These are phyloP conservation scores for Leptinotarsa tumamoca DNA, from an alignment of 2,888 invertebrate species.

Conservation along the genomic window DNA sequence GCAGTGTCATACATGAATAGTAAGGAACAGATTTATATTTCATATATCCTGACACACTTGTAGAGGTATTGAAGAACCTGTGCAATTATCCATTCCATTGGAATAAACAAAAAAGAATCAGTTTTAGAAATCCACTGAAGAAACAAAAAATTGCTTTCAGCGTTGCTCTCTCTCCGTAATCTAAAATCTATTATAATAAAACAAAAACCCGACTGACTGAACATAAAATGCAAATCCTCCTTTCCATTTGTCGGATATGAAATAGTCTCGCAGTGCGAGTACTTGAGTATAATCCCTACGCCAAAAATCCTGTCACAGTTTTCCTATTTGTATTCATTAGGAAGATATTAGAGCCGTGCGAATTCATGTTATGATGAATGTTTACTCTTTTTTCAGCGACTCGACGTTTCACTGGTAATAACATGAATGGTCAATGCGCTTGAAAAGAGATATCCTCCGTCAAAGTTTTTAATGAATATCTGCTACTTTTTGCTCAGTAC, in stretches of 20 bases:
- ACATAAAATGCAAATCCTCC: neutral
- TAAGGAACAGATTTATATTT: too few species aligned
- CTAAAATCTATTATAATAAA: neutral
- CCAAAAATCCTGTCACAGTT: conserved; percentile 32
- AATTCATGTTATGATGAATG: conserved; percentile 34
- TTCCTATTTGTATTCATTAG: conserved; percentile 38
- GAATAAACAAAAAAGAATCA: too few species aligned
- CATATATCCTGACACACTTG: too few species aligned
- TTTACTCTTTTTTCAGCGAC: conserved; percentile 29
- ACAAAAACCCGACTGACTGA: neutral
- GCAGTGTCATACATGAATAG: too few species aligned
- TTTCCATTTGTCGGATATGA: conserved; percentile 1
- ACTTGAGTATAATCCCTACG: conserved; percentile 16
- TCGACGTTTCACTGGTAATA: conserved; percentile 5
- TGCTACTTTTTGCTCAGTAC: neutral
- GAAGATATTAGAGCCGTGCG: conserved; percentile 26
- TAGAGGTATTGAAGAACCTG: too few species aligned
- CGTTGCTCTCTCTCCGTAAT: neutral
- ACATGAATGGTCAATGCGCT: conserved; percentile 14
- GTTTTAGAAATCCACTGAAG: too few species aligned
- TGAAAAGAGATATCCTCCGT: neutral
- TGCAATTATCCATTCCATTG: too few species aligned
- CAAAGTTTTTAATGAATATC: neutral
- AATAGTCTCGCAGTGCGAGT: conserved; percentile 11
- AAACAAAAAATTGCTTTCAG: too few species aligned